A percentile compares a stretch with the other conserved stretches of the same genome.
phyloP scores from a whole-genome alignment of 2,113 vertebrate species.

The Accipiter cooperii region DNA sequence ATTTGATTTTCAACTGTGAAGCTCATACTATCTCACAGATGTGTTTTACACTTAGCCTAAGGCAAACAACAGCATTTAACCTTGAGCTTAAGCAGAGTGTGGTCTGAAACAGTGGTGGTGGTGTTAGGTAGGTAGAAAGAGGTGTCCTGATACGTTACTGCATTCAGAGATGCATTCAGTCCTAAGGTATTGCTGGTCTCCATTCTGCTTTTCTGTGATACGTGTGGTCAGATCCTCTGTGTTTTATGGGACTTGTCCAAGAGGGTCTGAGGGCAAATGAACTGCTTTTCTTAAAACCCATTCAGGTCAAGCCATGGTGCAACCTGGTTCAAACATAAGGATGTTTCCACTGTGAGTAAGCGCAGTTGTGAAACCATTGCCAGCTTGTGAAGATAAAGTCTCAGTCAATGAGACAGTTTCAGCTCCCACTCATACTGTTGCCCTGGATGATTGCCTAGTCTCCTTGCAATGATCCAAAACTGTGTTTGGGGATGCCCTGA shows the following conservation, averaged over 20 bases:
- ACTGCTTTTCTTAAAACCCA: neutral
- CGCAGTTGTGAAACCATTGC: neutral
- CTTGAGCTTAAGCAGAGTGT: neutral
- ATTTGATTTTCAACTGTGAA: neutral
- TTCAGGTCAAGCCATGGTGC: neutral
- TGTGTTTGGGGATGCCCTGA: slow-evolving; percentile 8
- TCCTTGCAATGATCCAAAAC: slow-evolving; percentile 9
- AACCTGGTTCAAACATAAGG: neutral
- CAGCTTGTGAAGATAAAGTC: slow-evolving; percentile 7
- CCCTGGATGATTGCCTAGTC: slow-evolving; percentile 56
- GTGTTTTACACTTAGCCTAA: neutral
- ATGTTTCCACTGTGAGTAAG: neutral
- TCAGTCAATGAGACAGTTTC: slow-evolving; percentile 10
- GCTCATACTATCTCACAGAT: neutral
- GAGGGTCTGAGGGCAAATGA: neutral
- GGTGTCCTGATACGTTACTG: fast-evolving
- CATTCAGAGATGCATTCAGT: neutral
- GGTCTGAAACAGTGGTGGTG: neutral
- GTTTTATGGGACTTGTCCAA: neutral
- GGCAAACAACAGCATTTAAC: neutral
- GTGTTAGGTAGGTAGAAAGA: neutral
- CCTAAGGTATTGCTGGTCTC: neutral
- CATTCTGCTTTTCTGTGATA: neutral
- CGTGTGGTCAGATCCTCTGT: neutral
- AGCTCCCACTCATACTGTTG: slow-evolving; percentile 34